phyloP scores from a whole-genome alignment of 2,797 vertebrate genomes.

The Lutra lutra region DNA sequence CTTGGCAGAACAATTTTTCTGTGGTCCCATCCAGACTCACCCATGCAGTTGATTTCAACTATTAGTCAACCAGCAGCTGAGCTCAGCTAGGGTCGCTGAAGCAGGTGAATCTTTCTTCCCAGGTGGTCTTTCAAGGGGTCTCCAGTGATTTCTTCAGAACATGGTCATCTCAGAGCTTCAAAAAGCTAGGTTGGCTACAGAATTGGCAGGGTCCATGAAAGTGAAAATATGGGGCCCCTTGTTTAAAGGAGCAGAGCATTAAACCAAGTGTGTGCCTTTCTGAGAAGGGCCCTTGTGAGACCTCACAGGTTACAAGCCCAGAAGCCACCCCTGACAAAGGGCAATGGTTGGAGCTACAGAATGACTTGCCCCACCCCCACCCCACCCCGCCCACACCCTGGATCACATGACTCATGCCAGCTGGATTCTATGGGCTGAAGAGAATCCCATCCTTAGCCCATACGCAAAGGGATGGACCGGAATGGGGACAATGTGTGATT shows the following conservation, averaged over 20 bases:
- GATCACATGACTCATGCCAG: neutral
- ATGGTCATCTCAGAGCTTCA: neutral
- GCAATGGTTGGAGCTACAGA: neutral
- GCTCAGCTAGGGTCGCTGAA: neutral
- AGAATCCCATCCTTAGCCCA: neutral
- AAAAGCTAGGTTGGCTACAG: neutral
- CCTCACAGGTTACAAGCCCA: rapidly evolving
- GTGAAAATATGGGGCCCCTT: neutral
- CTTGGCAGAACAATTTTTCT: neutral
- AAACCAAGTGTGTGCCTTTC: rapidly evolving
- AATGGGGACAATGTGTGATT: neutral
- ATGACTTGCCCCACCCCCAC: neutral
- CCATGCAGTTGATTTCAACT: neutral
- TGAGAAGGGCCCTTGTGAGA: neutral
- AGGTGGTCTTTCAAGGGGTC: neutral
- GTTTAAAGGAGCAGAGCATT: neutral
- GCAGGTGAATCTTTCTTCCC: neutral
- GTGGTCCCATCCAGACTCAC: neutral
- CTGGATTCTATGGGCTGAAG: neutral
- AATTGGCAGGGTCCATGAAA: neutral
- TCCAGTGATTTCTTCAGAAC: neutral
- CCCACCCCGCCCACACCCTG: no score
- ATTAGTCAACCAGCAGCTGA: neutral
- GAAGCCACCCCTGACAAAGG: neutral
- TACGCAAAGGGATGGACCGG: neutral